Percentiles rank a stretch among this genome's conserved stretches.
Conservation (phyloP, 2,888 invertebrate genomes). For the Polymixis lichenea region DNA sequence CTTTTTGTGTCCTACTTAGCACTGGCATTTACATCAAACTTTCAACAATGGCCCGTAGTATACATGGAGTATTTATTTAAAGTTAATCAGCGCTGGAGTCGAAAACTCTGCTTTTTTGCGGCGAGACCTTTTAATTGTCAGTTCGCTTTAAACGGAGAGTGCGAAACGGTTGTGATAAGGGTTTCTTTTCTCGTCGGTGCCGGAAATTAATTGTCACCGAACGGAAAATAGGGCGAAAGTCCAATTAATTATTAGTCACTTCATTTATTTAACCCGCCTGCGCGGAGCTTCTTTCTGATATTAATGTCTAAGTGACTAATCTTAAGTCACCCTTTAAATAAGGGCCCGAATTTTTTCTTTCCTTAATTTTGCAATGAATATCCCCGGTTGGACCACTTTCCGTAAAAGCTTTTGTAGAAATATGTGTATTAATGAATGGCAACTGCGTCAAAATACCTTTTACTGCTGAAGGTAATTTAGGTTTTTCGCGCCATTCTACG, state of each 20-base stretch:
- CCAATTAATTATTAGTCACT: conserved; percentile 91
- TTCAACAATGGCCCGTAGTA: conserved; percentile 52
- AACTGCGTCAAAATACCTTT: conserved; percentile 21
- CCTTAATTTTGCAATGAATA: conserved; percentile 68
- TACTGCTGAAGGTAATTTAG: background rate
- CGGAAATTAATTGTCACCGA: conserved; percentile 90
- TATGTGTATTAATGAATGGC: conserved; percentile 38
- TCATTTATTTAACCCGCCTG: conserved; percentile 89
- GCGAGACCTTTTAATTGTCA: conserved; percentile 81
- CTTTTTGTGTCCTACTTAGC: conserved; percentile 52
- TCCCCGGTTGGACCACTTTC: conserved; percentile 47
- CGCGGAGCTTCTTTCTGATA: conserved; percentile 85
- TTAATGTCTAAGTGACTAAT: conserved; percentile 86
- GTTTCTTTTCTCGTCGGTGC: conserved; percentile 87
- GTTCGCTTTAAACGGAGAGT: conserved; percentile 82
- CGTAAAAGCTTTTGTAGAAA: conserved; percentile 62
- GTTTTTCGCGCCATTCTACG: background rate
- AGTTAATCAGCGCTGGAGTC: conserved; percentile 57
- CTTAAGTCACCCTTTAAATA: conserved; percentile 76
- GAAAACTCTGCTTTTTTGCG: conserved; percentile 71
- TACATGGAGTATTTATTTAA: conserved; percentile 57
- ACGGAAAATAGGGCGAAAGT: conserved; percentile 90
- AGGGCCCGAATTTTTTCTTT: conserved; percentile 69
- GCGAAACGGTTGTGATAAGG: conserved; percentile 88
- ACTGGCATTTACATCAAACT: conserved; percentile 62